A percentile compares a stretch with the other conserved stretches of the same genome.
Evolutionary conservation across 2,888 invertebrate genomes (phyloP).

Genomic region (Pollenia griseotomentosa): DNA sequence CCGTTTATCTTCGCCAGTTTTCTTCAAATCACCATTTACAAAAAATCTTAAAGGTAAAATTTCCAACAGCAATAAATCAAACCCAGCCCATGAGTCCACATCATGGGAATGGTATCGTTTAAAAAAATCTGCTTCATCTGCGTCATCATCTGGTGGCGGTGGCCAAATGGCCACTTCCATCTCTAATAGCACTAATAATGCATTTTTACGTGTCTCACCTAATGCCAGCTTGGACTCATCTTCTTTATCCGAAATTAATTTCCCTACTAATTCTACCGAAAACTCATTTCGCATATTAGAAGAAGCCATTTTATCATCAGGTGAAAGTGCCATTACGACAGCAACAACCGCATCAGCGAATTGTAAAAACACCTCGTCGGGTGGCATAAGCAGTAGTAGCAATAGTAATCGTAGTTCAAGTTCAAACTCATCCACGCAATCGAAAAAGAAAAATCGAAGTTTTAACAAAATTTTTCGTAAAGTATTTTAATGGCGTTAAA

Average conservation of each 20-base stretch:
- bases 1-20: slow-evolving; percentile 87
- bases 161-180: slow-evolving; percentile 19
- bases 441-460: slow-evolving; percentile 87
- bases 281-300: slow-evolving; percentile 82
- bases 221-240: slow-evolving; percentile 78
- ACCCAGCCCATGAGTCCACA: slow-evolving; percentile 82
- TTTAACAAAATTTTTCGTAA: slow-evolving; percentile 91
- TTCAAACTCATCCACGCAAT: slow-evolving; percentile 79
- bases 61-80: slow-evolving; percentile 73
- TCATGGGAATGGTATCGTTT: slow-evolving; percentile 84
- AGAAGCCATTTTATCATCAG: slow-evolving; percentile 80
- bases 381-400: slow-evolving; percentile 79
- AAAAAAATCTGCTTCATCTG: slow-evolving; percentile 76
- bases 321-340: slow-evolving; percentile 74
- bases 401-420: slow-evolving; percentile 78
- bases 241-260: slow-evolving; percentile 81
- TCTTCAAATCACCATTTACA: slow-evolving; percentile 86
- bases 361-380: slow-evolving; percentile 73
- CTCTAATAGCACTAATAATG: slow-evolving; percentile 62
- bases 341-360: slow-evolving; percentile 71
- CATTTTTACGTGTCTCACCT: slow-evolving; percentile 69
- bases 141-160: slow-evolving; percentile 57
- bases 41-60: slow-evolving; percentile 82
- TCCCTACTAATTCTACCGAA: slow-evolving; percentile 80
- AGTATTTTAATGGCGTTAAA: slow-evolving; percentile 86